Evolutionary conservation across 1,140 invertebrate genomes (phyloP), one percentile per base, ranked within the genome.

Genomic region (Bombus vancouverensis): DNA sequence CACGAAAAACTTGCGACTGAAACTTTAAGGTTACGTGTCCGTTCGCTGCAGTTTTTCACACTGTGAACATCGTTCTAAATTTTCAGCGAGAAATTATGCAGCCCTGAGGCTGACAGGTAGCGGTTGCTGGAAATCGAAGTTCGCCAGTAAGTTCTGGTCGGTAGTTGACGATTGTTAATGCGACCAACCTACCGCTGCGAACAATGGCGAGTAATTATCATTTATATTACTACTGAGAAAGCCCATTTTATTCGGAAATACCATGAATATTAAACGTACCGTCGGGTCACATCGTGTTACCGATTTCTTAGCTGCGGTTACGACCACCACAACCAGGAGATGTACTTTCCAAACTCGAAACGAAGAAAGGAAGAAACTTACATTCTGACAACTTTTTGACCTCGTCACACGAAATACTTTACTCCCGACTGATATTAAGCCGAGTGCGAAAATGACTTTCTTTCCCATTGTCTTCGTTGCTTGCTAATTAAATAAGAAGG

Each of bases 171-270:
- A 89, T 85, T 88, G 87, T 91, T 91, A 89, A 92, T 86, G 85
- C 81, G 81, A 66, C 78, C 53, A 70, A 42, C 73, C 81, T 62
- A 73, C 28, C 57, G 57, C 80, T 39, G 83, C 39, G 80, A 88
- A 89, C 90, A 92, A 92, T 92, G 91, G 81, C 85, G 74, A 88
- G 86, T 83, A 92, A 92, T 92, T 92, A 91, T 91, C 91, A 91
- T 91, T 91, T 92, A 92, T 91, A 91, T 91, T 89, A 88, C 88
- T 81, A 73, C 71, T 72, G 83, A 89, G 79, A 71, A 88, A 87
- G 83, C 44, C 81, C 87, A 90, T 88, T 89, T 92, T 88, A 74
- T 81, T 78, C 72, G 65, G 57, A 87, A 85, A 88, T 89, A 92
- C 87, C 84, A 90, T 91, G 88, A 91, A 91, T 92, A 86, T 91